phyloP scores from a whole-genome alignment of 1,140 invertebrate species.

The Drosophila lacertosa region DNA sequence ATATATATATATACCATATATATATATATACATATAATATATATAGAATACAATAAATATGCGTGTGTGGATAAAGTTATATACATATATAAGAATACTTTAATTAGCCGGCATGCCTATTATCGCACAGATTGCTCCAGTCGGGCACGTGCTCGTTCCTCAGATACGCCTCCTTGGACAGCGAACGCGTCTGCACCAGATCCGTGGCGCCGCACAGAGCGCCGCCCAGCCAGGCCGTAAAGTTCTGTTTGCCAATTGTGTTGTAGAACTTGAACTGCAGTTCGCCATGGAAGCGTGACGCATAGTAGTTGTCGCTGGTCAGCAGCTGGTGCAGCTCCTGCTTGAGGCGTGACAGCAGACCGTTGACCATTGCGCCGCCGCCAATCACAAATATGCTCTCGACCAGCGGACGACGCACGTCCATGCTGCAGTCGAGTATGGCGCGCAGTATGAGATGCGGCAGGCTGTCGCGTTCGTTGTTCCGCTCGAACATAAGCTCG shows the following conservation, averaged over 20 bases:
- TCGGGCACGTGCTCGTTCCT: slow-evolving; percentile 90
- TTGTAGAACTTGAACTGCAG: slow-evolving; percentile 90
- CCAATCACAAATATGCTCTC: slow-evolving; percentile 94
- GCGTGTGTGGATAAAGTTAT: slow-evolving; percentile 21
- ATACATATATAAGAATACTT: neutral
- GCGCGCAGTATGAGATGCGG: slow-evolving; percentile 93
- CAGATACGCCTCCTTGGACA: slow-evolving; percentile 91
- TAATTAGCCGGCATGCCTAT: slow-evolving; percentile 73
- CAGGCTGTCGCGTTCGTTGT: slow-evolving; percentile 92
- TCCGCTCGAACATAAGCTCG: slow-evolving; percentile 93
- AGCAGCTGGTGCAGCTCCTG: slow-evolving; percentile 89
- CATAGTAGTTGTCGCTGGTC: slow-evolving; percentile 86
- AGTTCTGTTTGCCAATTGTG: slow-evolving; percentile 92
- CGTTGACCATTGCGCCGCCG: slow-evolving; percentile 92
- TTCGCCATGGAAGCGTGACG: slow-evolving; percentile 84
- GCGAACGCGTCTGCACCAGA: slow-evolving; percentile 88
- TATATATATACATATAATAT: slow-evolving; percentile 6
- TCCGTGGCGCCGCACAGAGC: slow-evolving; percentile 94
- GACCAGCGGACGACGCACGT: slow-evolving; percentile 89
- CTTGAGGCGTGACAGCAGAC: slow-evolving; percentile 90
- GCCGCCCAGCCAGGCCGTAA: slow-evolving; percentile 93
- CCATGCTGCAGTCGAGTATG: slow-evolving; percentile 91
- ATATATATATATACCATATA: slow-evolving; percentile 13
- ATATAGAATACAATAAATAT: slow-evolving; percentile 22
- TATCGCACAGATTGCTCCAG: slow-evolving; percentile 91